Percentiles rank a stretch among this genome's conserved stretches.
These are phyloP conservation scores for Drosophila ercepeae DNA, from an alignment of 1,140 invertebrate genomes.

Conservation along the genomic window DNA sequence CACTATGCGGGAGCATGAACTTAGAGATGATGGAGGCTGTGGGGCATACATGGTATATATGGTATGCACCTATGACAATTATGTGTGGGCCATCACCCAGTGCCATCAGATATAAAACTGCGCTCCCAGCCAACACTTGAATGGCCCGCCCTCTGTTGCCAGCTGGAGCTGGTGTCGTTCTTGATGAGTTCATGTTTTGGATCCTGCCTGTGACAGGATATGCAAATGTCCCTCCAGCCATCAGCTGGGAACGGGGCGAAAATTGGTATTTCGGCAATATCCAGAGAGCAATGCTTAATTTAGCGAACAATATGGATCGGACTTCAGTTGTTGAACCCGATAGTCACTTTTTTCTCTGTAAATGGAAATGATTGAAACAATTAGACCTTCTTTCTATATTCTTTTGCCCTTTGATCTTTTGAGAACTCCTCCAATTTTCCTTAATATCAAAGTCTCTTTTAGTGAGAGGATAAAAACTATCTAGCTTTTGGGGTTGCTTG, in stretches of 20 bases:
- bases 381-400: background rate
- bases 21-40: conserved; percentile 15
- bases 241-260: background rate
- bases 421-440: background rate
- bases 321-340: background rate
- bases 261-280: conserved; percentile 5
- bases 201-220: conserved; percentile 77
- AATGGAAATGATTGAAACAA: background rate
- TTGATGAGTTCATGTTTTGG: conserved; percentile 78
- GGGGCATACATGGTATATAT: conserved; percentile 1
- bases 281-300: conserved; percentile 71
- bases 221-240: conserved; percentile 70
- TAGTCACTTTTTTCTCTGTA: background rate
- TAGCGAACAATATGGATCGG: conserved; percentile 67
- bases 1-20: conserved; percentile 3
- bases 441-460: background rate
- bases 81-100: conserved; percentile 43
- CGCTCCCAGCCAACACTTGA: conserved; percentile 57
- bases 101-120: conserved; percentile 54
- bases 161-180: conserved; percentile 53
- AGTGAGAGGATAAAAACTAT: no score
- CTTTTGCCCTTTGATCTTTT: background rate
- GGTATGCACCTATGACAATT: conserved; percentile 48
- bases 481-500: background rate
- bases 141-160: background rate